Base-by-base conservation (phyloP, 2,888 invertebrate species). In the Tachina fera region DNA sequence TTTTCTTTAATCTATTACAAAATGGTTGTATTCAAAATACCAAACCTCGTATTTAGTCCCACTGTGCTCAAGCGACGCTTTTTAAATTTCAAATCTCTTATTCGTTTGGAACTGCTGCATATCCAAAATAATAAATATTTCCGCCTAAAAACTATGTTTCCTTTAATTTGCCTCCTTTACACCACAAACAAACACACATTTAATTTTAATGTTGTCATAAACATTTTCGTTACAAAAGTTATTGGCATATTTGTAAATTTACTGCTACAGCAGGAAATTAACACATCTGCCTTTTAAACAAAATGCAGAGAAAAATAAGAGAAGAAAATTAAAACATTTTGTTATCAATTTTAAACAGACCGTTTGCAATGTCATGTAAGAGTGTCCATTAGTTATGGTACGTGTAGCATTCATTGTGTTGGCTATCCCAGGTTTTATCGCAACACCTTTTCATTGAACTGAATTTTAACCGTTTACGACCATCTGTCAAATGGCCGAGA, bases 331-430 rank as follows among this genome's bases (percentile, higher is more conserved):
- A 13, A 22, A 76, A 70, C 61, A 82, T 70, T 63, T 71, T 75
- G 75, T 82, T 82, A 82, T 82, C 76, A 76, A 77, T 82, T 82
- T 51, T n/a, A 47, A 60, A 72, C 51, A 60, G 67, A 39, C 39
- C 51, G 68, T 53, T 51, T 75, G 61, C 39, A 65, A 56, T 16
- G 61, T 61, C 53, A 60, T 77, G 41, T 47, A 9, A 11, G 9
- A 3, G 51, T 51, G 14, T 19, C 47, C 72, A 81, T 81, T 81
- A 31, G 74, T 45, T 81, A 61, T 68, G 67, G 67, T 81, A 45
- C 80, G 67, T 68, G 67, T 68, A 60, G 67, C 60, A 60, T 51
- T 43, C 60, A 60, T 51, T 43, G 45, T 45, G 41, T 65, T 72
- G 56, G 56, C 22, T 53, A 63, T 56, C 31, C 41, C 45, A 41